Base-by-base conservation (phyloP, 2,888 invertebrate genomes). In the Erebia ligea region DNA sequence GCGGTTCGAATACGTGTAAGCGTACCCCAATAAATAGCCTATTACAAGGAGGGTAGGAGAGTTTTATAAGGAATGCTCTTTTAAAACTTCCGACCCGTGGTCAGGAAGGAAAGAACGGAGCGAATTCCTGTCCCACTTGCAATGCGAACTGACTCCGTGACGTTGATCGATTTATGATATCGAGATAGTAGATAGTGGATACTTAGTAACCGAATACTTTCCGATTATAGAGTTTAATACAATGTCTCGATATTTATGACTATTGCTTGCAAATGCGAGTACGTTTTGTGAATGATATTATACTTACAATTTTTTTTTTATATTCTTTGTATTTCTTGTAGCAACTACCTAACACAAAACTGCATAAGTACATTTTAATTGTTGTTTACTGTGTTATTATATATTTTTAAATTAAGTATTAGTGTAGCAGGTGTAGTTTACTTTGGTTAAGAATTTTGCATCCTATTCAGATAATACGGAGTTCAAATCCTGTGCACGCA, bases 41-140 rank as follows among this genome's bases (percentile, higher is more conserved):
- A 74, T 74, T 74, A 73, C 66, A 56, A 66, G 50, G 70, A 70
- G 73, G 73, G 69, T 42, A 67, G 34, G 52, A 67, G 67, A 67
- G 50, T 50, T 64, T 67, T 57, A 56, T 52, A 61, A 69, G 70
- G 72, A 74, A 74, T 70, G 70, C 63, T 66, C 72, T 68, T 72
- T 72, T 70, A 72, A 69, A 74, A 74, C 68, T 72, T 74, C 67
- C 68, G 71, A 65, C 68, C 68, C 56, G 42, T 69, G 74, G 74
- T 74, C 74, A 74, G 72, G 72, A 71, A 69, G 71, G 71, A 71
- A 66, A 67, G 72, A 50, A 72, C 72, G 66, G 57, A 73, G 67
- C 62, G 68, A 67, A 73, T 73, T 73, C 67, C 45, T 67, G 68
- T 63, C 66, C 67, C 62, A 70, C 69, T 62, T 48, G 62, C 62